phyloP scores from a whole-genome alignment of 2,888 invertebrate genomes.

The Philaethria dido region DNA sequence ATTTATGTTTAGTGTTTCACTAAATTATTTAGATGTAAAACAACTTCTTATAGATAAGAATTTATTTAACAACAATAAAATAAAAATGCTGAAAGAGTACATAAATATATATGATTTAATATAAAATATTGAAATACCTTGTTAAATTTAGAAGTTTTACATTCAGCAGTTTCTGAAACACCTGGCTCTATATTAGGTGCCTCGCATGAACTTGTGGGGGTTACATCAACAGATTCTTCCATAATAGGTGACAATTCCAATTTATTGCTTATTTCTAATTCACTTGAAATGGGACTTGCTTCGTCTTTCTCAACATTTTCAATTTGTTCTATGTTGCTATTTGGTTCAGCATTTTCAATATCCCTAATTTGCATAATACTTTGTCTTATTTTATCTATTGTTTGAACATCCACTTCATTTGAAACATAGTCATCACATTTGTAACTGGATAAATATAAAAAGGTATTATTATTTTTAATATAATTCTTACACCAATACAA shows the following conservation, averaged over 20 bases:
- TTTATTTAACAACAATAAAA: too few species aligned
- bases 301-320: constrained; percentile 50
- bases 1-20: too few species aligned
- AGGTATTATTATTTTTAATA: not conserved
- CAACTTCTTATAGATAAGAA: too few species aligned
- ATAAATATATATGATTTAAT: too few species aligned
- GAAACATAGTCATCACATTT: constrained; percentile 91
- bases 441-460: constrained; percentile 82
- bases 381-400: constrained; percentile 84
- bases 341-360: constrained; percentile 49
- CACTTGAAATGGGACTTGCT: constrained; percentile 48
- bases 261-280: constrained; percentile 38
- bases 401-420: constrained; percentile 85
- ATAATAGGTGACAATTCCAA: constrained; percentile 43
- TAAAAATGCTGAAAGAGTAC: too few species aligned
- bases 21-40: too few species aligned
- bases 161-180: constrained; percentile 57
- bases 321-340: constrained; percentile 56
- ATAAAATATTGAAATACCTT: constrained; percentile 55
- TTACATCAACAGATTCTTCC: constrained; percentile 49
- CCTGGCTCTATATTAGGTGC: constrained; percentile 46
- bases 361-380: constrained; percentile 65
- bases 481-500: too few species aligned
- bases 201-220: constrained; percentile 55
- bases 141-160: constrained; percentile 58